phyloP scores from a whole-genome alignment of 2,113 vertebrate genomes.

The Nyctereutes procyonoides region DNA sequence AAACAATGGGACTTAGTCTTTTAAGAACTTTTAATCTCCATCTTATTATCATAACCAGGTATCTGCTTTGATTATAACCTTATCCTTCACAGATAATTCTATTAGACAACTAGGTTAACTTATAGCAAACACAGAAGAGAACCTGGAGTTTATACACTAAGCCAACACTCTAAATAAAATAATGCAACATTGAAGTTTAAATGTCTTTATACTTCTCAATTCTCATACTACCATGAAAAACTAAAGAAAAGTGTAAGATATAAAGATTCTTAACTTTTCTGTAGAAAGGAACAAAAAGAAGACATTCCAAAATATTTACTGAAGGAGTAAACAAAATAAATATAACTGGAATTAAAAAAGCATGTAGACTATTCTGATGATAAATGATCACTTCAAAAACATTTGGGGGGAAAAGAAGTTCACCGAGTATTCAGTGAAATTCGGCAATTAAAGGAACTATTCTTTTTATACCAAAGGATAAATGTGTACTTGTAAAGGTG shows the following conservation, averaged over 20 bases:
- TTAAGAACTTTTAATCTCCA: conserved; percentile 34
- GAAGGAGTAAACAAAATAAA: conserved; percentile 10
- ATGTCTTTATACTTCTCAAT: neutral
- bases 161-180: neutral
- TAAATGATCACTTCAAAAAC: conserved; percentile 19
- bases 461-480: conserved; percentile 29
- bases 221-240: conserved; percentile 10
- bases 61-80: neutral
- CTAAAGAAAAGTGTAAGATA: neutral
- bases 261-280: conserved; percentile 11
- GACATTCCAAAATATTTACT: conserved; percentile 32
- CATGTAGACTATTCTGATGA: neutral
- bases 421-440: neutral
- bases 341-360: conserved; percentile 31
- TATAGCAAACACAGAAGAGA: neutral
- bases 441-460: neutral
- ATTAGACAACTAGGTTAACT: neutral
- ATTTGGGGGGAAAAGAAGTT: neutral
- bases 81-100: neutral
- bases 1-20: neutral
- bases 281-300: neutral
- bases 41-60: neutral
- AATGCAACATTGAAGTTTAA: neutral
- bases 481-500: conserved; percentile 5
- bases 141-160: neutral